Evolutionary conservation across 2,888 invertebrate genomes (phyloP), one percentile per base, ranked within the genome.

Genomic region (Hyppa rectilinea): DNA sequence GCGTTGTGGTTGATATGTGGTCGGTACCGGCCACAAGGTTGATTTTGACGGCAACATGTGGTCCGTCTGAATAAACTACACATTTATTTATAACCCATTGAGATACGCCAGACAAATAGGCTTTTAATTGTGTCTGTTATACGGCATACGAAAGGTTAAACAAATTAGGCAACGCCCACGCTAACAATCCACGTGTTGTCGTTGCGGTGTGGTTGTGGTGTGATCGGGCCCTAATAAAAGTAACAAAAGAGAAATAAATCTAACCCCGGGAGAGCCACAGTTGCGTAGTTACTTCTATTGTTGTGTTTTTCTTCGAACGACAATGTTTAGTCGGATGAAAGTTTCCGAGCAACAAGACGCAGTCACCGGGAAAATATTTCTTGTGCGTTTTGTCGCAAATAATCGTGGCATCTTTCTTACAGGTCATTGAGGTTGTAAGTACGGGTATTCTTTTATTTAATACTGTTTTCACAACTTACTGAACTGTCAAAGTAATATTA

Each of bases 171-270:
- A n/a, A n/a, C n/a, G n/a, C n/a, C n/a, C n/a, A n/a, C n/a, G n/a
- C n/a, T n/a, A n/a, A n/a, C n/a, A n/a, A n/a, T n/a, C n/a, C n/a
- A n/a, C n/a, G n/a, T 29, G 50, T 31, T 6, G 5, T 23, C 12
- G 47, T 31, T 31, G 10, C 12, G 52, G 12, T 36, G 36, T 9
- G 10, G 36, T 4, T 36, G 1, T 36, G 36, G 20, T 31, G n/a
- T 31, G 53, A 7, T 34, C 53, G 7, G n/a, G n/a, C 34, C 53
- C 4, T 34, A 87, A 86, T 87, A 88, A 85, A 87, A 85, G 82
- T 84, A 85, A 86, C 81, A 82, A 87, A 87, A 86, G 78, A 80
- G 76, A 85, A 81, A 89, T 88, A 90, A 88, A 87, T 88, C 83
- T 74, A 43, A 67, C 71, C 83, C 74, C 74, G 76, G 31, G 82